These are phyloP conservation scores for Drosophila anomalata DNA, from an alignment of 2,888 invertebrate species.

Conservation along the genomic window DNA sequence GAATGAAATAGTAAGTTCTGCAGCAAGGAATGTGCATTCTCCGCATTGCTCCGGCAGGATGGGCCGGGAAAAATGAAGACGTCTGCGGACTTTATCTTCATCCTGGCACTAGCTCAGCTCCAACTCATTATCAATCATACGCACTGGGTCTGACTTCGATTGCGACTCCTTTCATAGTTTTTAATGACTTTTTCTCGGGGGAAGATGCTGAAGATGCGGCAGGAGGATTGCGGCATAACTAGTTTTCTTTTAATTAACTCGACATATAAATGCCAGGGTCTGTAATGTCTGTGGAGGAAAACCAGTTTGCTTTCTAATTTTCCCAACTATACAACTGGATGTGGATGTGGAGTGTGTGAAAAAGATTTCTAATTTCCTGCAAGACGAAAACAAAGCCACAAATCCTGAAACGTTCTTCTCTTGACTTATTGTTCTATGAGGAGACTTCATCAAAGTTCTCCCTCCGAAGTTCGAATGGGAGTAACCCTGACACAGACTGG, in stretches of 20 bases:
- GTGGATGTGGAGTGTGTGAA: slow-evolving; percentile 14
- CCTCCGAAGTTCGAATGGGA: no score
- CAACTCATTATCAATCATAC: slow-evolving; percentile 75
- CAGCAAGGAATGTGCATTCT: slow-evolving; percentile 65
- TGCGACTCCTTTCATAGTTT: slow-evolving; percentile 47
- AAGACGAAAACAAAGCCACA: slow-evolving; percentile 61
- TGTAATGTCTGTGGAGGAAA: slow-evolving; percentile 27
- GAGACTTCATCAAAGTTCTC: slow-evolving; percentile 20
- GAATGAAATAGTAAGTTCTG: slow-evolving; percentile 68
- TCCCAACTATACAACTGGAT: slow-evolving; percentile 44
- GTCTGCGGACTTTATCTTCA: slow-evolving; percentile 10
- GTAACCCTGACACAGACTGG: slow-evolving; percentile 14
- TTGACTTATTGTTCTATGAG: slow-evolving; percentile 10
- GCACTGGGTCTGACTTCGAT: slow-evolving; percentile 52
- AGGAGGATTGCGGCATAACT: slow-evolving; percentile 61
- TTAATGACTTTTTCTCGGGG: slow-evolving; percentile 68
- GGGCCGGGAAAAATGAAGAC: slow-evolving; percentile 43
- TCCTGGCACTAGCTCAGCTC: neutral
- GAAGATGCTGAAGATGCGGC: neutral
- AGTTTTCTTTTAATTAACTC: slow-evolving; percentile 79
- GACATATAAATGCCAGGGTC: slow-evolving; percentile 67
- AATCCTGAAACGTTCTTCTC: slow-evolving; percentile 58
- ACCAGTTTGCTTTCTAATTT: slow-evolving; percentile 78
- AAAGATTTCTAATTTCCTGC: slow-evolving; percentile 65
- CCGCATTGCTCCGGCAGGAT: slow-evolving; percentile 44